Percentiles rank a stretch among this genome's conserved stretches.
Conservation (phyloP, 2,113 vertebrate genomes). For the Esox niger region DNA sequence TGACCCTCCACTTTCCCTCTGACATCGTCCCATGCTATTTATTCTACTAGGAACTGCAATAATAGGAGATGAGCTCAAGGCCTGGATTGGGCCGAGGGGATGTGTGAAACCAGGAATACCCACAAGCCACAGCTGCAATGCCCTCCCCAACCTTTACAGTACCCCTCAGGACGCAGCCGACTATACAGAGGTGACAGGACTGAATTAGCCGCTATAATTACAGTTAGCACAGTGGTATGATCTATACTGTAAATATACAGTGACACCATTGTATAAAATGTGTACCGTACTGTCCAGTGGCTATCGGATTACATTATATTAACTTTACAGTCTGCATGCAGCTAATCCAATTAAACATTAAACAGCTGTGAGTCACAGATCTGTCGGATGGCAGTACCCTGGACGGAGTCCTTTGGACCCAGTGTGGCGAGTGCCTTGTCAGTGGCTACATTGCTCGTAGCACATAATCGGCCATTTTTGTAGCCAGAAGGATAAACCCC, state of each 20-base stretch:
- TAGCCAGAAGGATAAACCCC: slow-evolving; percentile 20
- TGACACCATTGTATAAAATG: slow-evolving; percentile 23
- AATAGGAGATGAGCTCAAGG: slow-evolving; percentile 56
- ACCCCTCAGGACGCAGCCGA: slow-evolving; percentile 13
- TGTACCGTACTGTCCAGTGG: slow-evolving; percentile 29
- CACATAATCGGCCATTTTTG: slow-evolving; percentile 10
- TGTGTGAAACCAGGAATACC: slow-evolving; percentile 58
- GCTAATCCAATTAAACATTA: slow-evolving; percentile 48
- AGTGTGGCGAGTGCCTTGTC: slow-evolving; percentile 22
- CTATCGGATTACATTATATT: slow-evolving; percentile 17
- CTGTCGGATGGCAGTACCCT: slow-evolving; percentile 38
- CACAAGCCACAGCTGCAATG: slow-evolving; percentile 29
- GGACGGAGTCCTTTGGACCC: slow-evolving; percentile 36
- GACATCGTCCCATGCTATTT: slow-evolving; percentile 58
- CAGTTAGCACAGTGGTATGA: slow-evolving; percentile 20
- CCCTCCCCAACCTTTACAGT: slow-evolving; percentile 15
- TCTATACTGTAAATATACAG: slow-evolving; percentile 28
- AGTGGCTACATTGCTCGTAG: slow-evolving; percentile 37
- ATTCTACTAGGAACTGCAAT: slow-evolving; percentile 56
- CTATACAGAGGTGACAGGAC: slow-evolving; percentile 36
- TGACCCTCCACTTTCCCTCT: slow-evolving; percentile 37
- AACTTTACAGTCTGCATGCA: slow-evolving; percentile 33
- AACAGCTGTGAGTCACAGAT: slow-evolving; percentile 50
- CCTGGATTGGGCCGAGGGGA: slow-evolving; percentile 40
- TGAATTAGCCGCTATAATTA: slow-evolving; percentile 24